Percentiles rank a stretch among this genome's conserved stretches.
Evolutionary conservation across 1,140 invertebrate species (phyloP).

Genomic region (Oncopeltus fasciatus): DNA sequence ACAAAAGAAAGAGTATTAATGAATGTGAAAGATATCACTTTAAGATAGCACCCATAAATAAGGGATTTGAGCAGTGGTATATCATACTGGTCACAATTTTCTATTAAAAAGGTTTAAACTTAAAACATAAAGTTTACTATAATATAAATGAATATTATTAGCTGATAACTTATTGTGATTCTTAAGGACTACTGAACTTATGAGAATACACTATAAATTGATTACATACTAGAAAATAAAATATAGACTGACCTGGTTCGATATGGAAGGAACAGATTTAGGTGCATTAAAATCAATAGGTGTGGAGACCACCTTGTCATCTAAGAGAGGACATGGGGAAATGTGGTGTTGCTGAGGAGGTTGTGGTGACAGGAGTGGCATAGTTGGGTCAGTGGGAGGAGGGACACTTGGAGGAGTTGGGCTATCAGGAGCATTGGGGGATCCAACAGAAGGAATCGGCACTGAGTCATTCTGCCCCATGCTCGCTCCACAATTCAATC

Average conservation of each 20-base stretch:
- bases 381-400: conserved; percentile 48
- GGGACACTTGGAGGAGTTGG: conserved; percentile 58
- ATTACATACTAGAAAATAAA: too few species aligned
- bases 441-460: conserved; percentile 51
- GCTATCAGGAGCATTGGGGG: conserved; percentile 60
- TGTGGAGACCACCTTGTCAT: conserved; percentile 30
- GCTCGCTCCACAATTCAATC: conserved; percentile 11
- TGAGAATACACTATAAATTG: too few species aligned
- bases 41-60: too few species aligned
- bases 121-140: too few species aligned
- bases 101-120: too few species aligned
- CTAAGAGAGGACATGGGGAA: conserved; percentile 30
- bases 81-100: too few species aligned
- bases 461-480: conserved; percentile 35
- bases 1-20: too few species aligned
- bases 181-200: too few species aligned
- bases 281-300: conserved; percentile 34
- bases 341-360: conserved; percentile 34
- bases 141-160: too few species aligned
- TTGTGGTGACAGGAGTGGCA: conserved; percentile 48
- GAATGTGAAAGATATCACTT: too few species aligned
- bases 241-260: conserved; percentile 29
- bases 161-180: too few species aligned
- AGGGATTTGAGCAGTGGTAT: too few species aligned
- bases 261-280: conserved; percentile 40